phyloP scores from a whole-genome alignment of 2,113 vertebrate genomes.

The Polypterus senegalus region DNA sequence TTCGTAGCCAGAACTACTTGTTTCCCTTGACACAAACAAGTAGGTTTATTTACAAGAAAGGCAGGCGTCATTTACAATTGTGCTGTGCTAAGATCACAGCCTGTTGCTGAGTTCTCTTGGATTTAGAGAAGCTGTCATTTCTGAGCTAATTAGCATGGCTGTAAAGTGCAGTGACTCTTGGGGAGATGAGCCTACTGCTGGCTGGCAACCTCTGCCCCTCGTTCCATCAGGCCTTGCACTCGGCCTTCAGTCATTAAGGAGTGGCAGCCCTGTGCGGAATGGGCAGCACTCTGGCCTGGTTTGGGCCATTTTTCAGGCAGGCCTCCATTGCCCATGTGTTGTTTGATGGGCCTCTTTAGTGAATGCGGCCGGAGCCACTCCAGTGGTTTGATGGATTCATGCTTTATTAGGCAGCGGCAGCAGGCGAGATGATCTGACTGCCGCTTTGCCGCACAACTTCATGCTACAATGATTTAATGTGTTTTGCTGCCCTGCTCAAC shows the following conservation, averaged over 20 bases:
- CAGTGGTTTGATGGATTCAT: conserved; percentile 10
- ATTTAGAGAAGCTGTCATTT: too few species aligned
- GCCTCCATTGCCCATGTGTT: conserved; percentile 11
- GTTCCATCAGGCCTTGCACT: too few species aligned
- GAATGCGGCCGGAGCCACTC: conserved; percentile 7
- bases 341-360: conserved; percentile 22
- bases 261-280: not conserved
- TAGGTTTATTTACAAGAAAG: not conserved
- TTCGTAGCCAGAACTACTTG: not conserved
- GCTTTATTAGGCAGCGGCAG: conserved; percentile 22
- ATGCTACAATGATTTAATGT: conserved; percentile 10
- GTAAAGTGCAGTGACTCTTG: conserved; percentile 23
- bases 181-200: conserved; percentile 2
- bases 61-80: too few species aligned
- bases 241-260: too few species aligned
- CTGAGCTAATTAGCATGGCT: too few species aligned
- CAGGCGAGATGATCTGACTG: conserved; percentile 20
- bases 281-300: not conserved
- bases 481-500: conserved; percentile 16
- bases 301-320: conserved; percentile 1
- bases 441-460: conserved; percentile 14
- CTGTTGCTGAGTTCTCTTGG: too few species aligned
- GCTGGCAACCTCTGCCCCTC: too few species aligned
- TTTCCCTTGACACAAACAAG: not conserved
- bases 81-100: too few species aligned